phyloP scores from a whole-genome alignment of 2,113 vertebrate genomes.

The Eulacestoma nigropectus region DNA sequence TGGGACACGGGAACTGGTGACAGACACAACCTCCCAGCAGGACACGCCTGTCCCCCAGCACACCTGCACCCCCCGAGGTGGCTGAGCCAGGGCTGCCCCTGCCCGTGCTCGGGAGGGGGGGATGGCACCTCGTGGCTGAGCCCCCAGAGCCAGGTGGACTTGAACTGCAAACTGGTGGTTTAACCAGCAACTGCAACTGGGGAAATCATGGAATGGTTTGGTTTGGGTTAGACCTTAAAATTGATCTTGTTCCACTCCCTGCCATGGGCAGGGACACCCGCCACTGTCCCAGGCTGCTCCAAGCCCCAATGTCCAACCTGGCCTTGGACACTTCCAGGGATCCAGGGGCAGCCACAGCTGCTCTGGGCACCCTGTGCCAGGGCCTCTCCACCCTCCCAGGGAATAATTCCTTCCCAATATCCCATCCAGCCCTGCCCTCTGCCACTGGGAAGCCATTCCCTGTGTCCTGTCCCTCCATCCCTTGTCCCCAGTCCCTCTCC shows the following conservation, averaged over 20 bases:
- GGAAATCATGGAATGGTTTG: not conserved
- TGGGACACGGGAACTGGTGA: not conserved
- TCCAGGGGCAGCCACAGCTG: not conserved
- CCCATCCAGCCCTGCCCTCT: not conserved
- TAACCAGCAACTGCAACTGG: not conserved
- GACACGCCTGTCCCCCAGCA: not conserved
- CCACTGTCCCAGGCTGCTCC: fast-evolving
- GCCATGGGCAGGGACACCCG: fast-evolving
- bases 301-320: fast-evolving
- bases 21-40: not conserved
- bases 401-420: not conserved
- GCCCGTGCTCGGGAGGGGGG: fast-evolving
- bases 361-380: not conserved
- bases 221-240: not conserved
- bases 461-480: not conserved
- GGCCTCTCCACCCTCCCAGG: not conserved
- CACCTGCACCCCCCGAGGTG: fast-evolving
- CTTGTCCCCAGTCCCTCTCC: not conserved
- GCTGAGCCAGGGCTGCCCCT: not conserved
- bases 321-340: not conserved
- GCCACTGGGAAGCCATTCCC: not conserved
- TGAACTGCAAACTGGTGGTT: fast-evolving
- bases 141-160: not conserved
- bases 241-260: not conserved
- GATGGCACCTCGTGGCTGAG: not conserved